phyloP scores from a whole-genome alignment of 2,797 vertebrate species.

The Pteropus rufus region DNA sequence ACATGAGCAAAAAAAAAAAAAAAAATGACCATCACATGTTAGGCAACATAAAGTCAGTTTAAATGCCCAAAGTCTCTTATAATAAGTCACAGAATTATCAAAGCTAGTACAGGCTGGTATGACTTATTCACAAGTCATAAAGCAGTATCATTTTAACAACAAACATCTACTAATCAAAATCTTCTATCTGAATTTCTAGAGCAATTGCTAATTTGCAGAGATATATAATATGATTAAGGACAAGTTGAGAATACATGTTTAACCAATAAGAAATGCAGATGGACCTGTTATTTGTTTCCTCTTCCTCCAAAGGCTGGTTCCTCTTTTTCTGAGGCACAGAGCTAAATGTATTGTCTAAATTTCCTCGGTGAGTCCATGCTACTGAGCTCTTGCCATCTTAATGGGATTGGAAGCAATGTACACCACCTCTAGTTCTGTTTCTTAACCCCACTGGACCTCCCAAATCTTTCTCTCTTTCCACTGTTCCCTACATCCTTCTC shows the following conservation, averaged over 20 bases:
- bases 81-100: not conserved
- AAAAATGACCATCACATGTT: not conserved
- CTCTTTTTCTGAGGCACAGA: not conserved
- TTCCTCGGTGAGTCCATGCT: not conserved
- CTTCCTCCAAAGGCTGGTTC: not conserved
- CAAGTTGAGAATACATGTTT: not conserved
- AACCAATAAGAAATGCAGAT: not conserved
- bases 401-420: not conserved
- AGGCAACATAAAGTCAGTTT: not conserved
- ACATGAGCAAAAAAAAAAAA: not conserved
- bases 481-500: not conserved
- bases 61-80: not conserved
- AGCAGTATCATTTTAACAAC: not conserved
- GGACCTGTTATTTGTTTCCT: not conserved
- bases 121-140: not conserved
- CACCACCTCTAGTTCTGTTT: not conserved
- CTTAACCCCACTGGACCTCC: not conserved
- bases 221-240: not conserved
- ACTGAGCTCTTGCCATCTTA: not conserved
- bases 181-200: not conserved
- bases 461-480: not conserved
- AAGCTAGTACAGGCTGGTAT: not conserved
- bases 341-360: not conserved
- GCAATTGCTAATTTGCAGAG: not conserved
- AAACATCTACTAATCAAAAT: not conserved